Base-by-base conservation (phyloP, 2,888 invertebrate species). In the Drosophila mettleri region DNA sequence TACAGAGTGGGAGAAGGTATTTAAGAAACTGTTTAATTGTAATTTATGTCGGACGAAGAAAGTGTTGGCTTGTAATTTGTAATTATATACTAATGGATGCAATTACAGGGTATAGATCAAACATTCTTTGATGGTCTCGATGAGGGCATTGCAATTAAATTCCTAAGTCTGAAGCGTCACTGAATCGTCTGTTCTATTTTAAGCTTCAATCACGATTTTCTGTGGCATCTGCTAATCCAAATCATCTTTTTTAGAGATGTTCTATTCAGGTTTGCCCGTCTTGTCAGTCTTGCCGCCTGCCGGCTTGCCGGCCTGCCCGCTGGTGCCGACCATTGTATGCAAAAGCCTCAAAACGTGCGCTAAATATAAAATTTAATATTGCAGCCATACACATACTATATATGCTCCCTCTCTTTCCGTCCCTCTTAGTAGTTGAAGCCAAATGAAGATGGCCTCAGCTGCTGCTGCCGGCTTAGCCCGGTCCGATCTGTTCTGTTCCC, bases 311-410 rank as follows among this genome's bases (percentile, higher is more conserved):
- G 7, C 12, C 45, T 45, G 45, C 22, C 49, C 16, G 59, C 5
- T 46, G 36, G 43, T 52, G 46, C 43, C 48, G 33, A 16, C 54
- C 62, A 82, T 82, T 82, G 82, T 82, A 82, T 82, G 82, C 83
- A 79, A 82, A 81, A 70, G 60, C 39, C 58, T 48, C 55, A 60
- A 85, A 87, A 76, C 82, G 82, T 82, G 82, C 83, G 80, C 80
- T 76, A 79, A 87, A 82, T 87, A 82, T 82, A 86, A 87, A 82
- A 82, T 82, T 87, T 82, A 87, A 85, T 82, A 85, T 87, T 75
- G 53, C 79, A 58, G 53, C 74, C 45, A 31, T 14, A 48, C 46
- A 31, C 46, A 31, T 66, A 60, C 69, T 73, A 72, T 75, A 57
- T 70, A 61, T 45, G 53, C 12, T 46, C 10, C n/a, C 24, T n/a